Conservation (phyloP, 2,113 vertebrate species). For the Forbesichthys agassizii region DNA sequence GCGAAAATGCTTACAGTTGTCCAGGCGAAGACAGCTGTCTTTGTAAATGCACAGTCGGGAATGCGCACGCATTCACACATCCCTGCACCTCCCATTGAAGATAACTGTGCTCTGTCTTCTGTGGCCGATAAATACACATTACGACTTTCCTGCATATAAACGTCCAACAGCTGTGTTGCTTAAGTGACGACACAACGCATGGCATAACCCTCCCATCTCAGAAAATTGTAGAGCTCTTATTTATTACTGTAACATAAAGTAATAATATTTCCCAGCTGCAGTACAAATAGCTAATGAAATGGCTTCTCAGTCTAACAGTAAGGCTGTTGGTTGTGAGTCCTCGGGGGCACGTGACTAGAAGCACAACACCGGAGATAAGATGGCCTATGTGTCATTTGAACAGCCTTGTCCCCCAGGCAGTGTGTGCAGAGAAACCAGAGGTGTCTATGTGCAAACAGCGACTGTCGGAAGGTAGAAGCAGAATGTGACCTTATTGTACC, state of each 20-base stretch:
- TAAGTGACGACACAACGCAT: background rate
- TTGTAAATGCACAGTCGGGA: constrained; percentile 2
- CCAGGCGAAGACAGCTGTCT: constrained; percentile 16
- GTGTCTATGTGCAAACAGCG: constrained; percentile 19
- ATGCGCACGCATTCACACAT: constrained; percentile 3
- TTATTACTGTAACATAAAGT: background rate
- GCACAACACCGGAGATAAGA: constrained; percentile 8
- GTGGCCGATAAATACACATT: too few relatives aligned
- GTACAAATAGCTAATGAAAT: constrained; percentile 1
- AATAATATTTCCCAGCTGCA: constrained; percentile 9
- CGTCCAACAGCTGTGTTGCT: background rate
- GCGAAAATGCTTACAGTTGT: constrained; percentile 40
- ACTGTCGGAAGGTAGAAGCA: background rate
- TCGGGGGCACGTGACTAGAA: constrained; percentile 8
- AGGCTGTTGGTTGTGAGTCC: constrained; percentile 1
- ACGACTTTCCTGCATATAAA: too few relatives aligned
- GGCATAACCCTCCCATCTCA: background rate
- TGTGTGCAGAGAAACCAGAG: constrained; percentile 26
- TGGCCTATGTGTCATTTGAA: constrained; percentile 6
- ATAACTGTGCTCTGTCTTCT: too few relatives aligned
- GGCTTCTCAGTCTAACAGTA: too few relatives aligned
- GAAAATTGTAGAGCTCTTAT: background rate
- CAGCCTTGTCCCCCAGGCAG: constrained; percentile 31
- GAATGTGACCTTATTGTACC: background rate
- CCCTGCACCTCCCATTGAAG: background rate